Base-by-base conservation (phyloP, 53 echinoderm and acorn worm species). In the Temnopleurus reevesii region DNA sequence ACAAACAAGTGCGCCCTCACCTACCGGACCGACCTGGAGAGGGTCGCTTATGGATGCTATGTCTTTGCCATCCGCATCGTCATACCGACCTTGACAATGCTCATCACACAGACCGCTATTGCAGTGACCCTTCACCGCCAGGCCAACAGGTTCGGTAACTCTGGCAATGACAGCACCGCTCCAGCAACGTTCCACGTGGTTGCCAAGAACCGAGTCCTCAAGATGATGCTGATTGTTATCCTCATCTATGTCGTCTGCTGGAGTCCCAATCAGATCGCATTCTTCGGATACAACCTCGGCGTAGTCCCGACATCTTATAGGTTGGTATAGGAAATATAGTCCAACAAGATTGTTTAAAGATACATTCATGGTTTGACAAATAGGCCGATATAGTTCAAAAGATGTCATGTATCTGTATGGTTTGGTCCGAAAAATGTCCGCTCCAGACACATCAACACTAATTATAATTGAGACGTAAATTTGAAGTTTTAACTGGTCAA, bases 221-320 rank as follows among this genome's bases (percentile, higher is more conserved):
- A 91, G 45, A 91, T 94, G 91, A 76, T 94, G 77, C 53, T 94
- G 5, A 80, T 94, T 5, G 94, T 94, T 26, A 91, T 94, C 51
- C 83, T 94, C 23, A 89, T 91, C 18, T 94, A 91, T 57, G 89
- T 92, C 19, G 38, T 94, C 44, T 91, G 91, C 79, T 94, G 94
- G 94, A 86, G 79, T 45, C 94, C 94, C 12, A 92, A 94, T 49
- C 94, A 94, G 51, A 46, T 94, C 28, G 85, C 89, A 12, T 92
- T 81, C 79, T 89, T 92, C 27, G 58, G 91, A 36, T 89, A 77
- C 47, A 94, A 92, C 38, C 85, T 94, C 1, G 92, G 92, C 26
- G 59, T 83, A 4, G 55, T 94, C 23, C 76, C 91, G 4, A 76
- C 82, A 3, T 47, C 53, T 2, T 94, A 94, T 34, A 56, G 91